Base-by-base conservation (phyloP, 2,113 vertebrate species). In the Archilochus colubris region DNA sequence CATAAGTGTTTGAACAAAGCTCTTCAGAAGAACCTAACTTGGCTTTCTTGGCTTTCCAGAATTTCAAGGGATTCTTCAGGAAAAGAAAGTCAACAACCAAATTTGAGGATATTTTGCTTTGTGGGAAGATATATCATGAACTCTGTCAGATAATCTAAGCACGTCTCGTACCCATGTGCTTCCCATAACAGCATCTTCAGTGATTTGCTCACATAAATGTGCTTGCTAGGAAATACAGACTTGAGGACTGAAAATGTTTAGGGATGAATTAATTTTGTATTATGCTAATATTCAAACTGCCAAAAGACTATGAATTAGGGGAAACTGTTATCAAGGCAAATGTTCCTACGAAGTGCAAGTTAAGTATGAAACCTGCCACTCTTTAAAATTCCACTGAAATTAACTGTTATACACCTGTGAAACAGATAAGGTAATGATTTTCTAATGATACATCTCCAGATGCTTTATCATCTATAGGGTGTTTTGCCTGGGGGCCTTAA, bases 311-410 rank as follows among this genome's bases (percentile, higher is more conserved):
- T 75, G 21, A 80, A 51, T 77, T 30, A 48, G 44, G 38, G 54
- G 28, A 91, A 91, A 77, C 10, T 53, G 9, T 70, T 85, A 63
- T 21, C 25, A 78, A 80, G 59, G 86, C 28, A 67, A 95, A 80
- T 54, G 14, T 43, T 90, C 17, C 27, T 50, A 54, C 2, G 2
- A 93, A 77, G 31, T 82, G 10, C 0, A 0, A 94, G 43, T n/a
- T 67, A 74, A 68, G 21, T 59, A 64, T 53, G 63, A 89, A 76
- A 83, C n/a, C 18, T 62, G 67, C 18, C 20, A 70, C 38, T 48
- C 12, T 92, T 87, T 78, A 81, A 93, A 96, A 88, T 82, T 57
- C 22, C 68, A 61, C 70, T 82, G 43, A 77, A 96, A 88, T 96
- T 87, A 95, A 85, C 67, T 10, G 12, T 77, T 80, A 61, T 44